Percentiles rank a stretch among this genome's conserved stretches.
phyloP scores from a whole-genome alignment of 2,888 invertebrate genomes.

The Philonicus albiceps region DNA sequence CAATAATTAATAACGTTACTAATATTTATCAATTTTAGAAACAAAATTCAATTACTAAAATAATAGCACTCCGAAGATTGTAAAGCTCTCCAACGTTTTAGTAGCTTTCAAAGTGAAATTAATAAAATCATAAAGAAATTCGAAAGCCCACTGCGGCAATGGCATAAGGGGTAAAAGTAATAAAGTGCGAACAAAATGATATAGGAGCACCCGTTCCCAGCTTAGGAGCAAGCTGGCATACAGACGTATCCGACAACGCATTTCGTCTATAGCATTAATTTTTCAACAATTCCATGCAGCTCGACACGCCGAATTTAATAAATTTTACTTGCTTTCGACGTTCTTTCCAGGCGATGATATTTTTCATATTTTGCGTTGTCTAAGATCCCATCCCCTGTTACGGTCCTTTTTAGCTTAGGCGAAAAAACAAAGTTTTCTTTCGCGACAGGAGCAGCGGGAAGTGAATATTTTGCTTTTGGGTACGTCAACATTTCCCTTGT shows the following conservation, averaged over 20 bases:
- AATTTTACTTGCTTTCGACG: background rate
- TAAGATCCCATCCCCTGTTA: background rate
- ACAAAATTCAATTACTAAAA: background rate
- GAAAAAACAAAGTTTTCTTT: conserved; percentile 25
- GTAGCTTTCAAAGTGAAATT: background rate
- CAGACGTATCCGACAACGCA: background rate
- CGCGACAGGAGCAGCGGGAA: background rate
- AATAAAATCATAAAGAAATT: background rate
- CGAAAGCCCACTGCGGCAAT: background rate
- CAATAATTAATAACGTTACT: background rate
- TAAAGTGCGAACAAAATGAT: background rate
- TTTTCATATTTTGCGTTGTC: background rate
- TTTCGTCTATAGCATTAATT: background rate
- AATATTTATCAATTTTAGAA: background rate
- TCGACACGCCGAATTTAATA: background rate
- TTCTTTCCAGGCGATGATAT: background rate
- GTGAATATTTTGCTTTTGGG: conserved; percentile 15
- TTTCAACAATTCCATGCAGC: background rate
- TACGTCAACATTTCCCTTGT: conserved; percentile 35
- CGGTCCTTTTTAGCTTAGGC: background rate
- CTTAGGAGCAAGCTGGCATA: background rate
- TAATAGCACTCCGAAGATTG: background rate
- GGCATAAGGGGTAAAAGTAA: background rate
- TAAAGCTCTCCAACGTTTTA: background rate
- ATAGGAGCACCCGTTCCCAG: background rate